These are phyloP conservation scores for Dolichomitus sp. DNA, from an alignment of 2,888 invertebrate genomes.

Conservation along the genomic window DNA sequence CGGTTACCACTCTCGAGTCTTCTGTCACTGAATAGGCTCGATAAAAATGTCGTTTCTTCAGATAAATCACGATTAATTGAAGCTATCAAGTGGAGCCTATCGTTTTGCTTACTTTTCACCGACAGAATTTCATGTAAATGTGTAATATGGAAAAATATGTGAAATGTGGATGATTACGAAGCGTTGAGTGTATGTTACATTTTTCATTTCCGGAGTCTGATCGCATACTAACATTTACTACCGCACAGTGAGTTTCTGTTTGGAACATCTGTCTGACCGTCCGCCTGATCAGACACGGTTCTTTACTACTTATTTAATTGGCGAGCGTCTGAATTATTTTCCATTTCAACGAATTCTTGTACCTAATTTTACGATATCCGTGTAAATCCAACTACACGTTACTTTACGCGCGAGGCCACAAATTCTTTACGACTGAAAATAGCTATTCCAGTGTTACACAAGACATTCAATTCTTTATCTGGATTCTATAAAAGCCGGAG, in stretches of 20 bases:
- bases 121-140: no score
- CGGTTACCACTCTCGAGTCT: not conserved
- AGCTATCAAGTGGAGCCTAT: not conserved
- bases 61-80: not conserved
- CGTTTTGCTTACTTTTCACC: no score
- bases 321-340: not conserved
- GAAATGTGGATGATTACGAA: not conserved
- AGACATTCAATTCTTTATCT: conserved; percentile 14
- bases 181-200: not conserved
- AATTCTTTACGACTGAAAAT: conserved; percentile 14
- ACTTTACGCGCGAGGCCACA: not conserved
- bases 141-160: not conserved
- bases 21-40: not conserved
- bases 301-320: not conserved
- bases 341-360: not conserved
- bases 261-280: not conserved
- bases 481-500: not conserved
- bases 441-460: not conserved
- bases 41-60: not conserved
- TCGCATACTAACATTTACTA: no score
- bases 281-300: not conserved
- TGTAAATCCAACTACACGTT: conserved; percentile 1
- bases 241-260: no score
- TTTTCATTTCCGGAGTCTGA: not conserved
- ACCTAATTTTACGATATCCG: conserved; percentile 2